Conservation (phyloP, 2,888 invertebrate species). For the Pseudococcus longispinus region DNA sequence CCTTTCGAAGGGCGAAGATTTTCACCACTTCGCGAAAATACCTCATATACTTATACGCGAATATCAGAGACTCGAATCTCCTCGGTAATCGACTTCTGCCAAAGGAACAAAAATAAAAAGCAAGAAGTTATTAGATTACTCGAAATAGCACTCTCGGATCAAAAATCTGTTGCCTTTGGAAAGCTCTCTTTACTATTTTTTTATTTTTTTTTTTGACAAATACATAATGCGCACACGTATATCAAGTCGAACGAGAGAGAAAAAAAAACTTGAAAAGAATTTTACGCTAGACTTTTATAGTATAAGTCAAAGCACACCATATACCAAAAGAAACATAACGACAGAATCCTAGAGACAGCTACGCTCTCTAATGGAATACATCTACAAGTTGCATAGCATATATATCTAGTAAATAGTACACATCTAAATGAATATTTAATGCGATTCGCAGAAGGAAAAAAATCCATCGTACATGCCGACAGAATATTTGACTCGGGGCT, state of each 20-base stretch:
- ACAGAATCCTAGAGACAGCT: conserved; percentile 8
- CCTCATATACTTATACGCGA: neutral
- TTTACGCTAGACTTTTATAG: conserved; percentile 5
- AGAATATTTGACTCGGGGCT: neutral
- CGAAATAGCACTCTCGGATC: conserved; percentile 19
- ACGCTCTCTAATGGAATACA: conserved; percentile 30
- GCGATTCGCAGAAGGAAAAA: neutral
- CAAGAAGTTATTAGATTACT: conserved; percentile 22
- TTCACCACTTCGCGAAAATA: neutral
- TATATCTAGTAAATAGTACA: neutral
- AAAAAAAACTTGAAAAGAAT: conserved; percentile 25
- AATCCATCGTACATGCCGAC: neutral
- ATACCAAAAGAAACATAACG: conserved; percentile 1
- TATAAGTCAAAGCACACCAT: conserved; percentile 5
- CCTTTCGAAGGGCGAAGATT: neutral
- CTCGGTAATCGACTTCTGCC: neutral
- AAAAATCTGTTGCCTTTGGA: conserved; percentile 26
- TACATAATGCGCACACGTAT: conserved; percentile 8
- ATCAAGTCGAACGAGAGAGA: neutral
- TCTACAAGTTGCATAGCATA: conserved; percentile 21
- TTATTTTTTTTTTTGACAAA: neutral
- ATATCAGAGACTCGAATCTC: conserved; percentile 4
- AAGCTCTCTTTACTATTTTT: neutral
- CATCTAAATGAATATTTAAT: conserved; percentile 38
- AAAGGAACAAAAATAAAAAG: conserved; percentile 28